phyloP scores from a whole-genome alignment of 2,888 invertebrate species.

The Nipponacmea schrenckii region DNA sequence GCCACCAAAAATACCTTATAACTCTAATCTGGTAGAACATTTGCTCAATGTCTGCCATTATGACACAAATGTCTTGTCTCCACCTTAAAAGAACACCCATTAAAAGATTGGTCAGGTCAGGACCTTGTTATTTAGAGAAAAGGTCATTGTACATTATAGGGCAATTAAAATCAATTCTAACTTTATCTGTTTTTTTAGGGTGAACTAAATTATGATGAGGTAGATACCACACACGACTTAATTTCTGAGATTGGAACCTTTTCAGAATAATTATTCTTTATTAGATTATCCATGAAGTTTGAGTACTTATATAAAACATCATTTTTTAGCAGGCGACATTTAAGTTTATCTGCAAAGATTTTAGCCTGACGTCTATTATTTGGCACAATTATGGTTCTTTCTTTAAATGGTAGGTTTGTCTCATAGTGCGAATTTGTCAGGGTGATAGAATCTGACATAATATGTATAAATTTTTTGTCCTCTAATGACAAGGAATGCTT shows the following conservation, averaged over 20 bases:
- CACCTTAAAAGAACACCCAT: conserved; percentile 29
- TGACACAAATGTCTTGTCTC: conserved; percentile 22
- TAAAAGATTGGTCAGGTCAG: conserved; percentile 26
- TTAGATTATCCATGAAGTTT: conserved; percentile 15
- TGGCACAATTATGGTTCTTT: background rate
- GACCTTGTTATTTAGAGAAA: conserved; percentile 32
- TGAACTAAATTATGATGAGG: conserved; percentile 14
- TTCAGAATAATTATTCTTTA: conserved; percentile 25
- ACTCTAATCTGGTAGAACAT: conserved; percentile 31
- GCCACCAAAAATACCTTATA: conserved; percentile 21
- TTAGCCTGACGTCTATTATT: conserved; percentile 3
- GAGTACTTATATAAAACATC: conserved; percentile 13
- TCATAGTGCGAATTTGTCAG: conserved; percentile 16
- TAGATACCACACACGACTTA: conserved; percentile 14
- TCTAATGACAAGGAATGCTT: conserved; percentile 84
- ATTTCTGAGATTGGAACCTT: background rate
- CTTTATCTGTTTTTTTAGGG: conserved; percentile 17
- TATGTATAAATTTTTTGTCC: conserved; percentile 27
- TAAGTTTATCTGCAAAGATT: background rate
- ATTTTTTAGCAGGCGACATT: conserved; percentile 16
- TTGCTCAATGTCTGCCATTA: conserved; percentile 27
- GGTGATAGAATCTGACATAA: conserved; percentile 10
- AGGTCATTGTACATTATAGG: conserved; percentile 22
- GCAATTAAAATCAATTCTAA: conserved; percentile 31
- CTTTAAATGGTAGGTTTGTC: conserved; percentile 22